Conservation (phyloP, 2,888 invertebrate genomes). For the Metellina segmentata region DNA sequence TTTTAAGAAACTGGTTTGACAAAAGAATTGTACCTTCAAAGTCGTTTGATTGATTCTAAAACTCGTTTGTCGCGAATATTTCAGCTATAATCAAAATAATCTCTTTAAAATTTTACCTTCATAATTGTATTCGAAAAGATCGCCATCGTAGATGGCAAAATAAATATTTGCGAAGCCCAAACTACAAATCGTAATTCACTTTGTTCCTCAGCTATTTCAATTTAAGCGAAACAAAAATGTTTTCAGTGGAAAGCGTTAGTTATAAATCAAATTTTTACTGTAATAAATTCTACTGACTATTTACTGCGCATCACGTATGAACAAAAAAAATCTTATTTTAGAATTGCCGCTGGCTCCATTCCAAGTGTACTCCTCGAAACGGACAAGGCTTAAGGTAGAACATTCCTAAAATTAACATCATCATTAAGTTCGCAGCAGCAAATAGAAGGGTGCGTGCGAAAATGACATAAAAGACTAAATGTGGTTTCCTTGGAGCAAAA, state of each 20-base stretch:
- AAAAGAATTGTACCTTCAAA: too few relatives aligned
- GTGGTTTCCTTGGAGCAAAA: background rate
- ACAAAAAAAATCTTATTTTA: background rate
- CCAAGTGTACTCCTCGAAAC: background rate
- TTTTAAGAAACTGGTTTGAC: too few relatives aligned
- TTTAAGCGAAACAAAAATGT: background rate
- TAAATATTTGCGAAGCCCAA: too few relatives aligned
- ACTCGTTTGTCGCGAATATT: too few relatives aligned
- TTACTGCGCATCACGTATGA: background rate
- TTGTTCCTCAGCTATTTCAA: background rate
- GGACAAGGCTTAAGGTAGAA: background rate
- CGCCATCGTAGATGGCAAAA: too few relatives aligned
- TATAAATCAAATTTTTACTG: background rate
- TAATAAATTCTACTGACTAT: background rate
- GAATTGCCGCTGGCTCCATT: background rate
- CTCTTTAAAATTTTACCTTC: too few relatives aligned
- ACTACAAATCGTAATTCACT: background rate
- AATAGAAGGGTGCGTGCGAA: conserved; percentile 10
- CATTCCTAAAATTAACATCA: background rate
- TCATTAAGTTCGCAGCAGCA: background rate
- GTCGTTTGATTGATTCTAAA: too few relatives aligned
- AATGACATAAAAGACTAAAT: conserved; percentile 8
- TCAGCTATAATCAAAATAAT: too few relatives aligned
- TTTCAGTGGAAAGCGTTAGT: background rate
- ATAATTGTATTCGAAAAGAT: too few relatives aligned